Evolutionary conservation across 2,797 vertebrate species (phyloP), one percentile per base, ranked within the genome.

Genomic region (Chelmon rostratus): DNA sequence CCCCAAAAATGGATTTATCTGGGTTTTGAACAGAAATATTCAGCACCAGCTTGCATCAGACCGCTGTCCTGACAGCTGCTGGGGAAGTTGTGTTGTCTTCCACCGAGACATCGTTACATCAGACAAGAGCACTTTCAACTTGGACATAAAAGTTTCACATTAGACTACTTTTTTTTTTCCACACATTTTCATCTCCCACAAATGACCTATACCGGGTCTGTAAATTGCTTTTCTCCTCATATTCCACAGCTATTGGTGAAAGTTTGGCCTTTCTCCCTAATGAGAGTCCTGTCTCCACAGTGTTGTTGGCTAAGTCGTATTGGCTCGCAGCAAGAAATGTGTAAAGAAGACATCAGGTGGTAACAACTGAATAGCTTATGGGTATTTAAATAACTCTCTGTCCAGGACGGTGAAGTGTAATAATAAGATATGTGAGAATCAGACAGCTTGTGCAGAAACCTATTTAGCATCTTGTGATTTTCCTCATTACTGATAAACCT

Each of bases 21-120:
- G 52, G 5, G 68, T 70, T 87, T 66, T 70, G 21, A 47, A 59
- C 23, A 74, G 78, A 85, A 83, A 74, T 72, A 75, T 82, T 73
- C 56, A 61, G 37, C 81, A 54, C 44, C 35, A 21, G 31, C 47
- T 92, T 90, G 84, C 86, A 53, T 90, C 86, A 90, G 49, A 56
- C 59, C 15, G 28, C 63, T 76, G 70, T 82, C 73, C 72, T 79
- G 78, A 75, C 74, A 73, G 78, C 72, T 73, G 65, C 69, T 4
- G 38, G 73, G 58, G 40, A 81, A 72, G 59, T 53, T 78, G 38
- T 62, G 59, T 54, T 50, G 73, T 83, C 79, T 78, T 78, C 75
- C 42, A 71, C 19, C 63, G 69, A 86, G 69, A 52, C 73, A 19
- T 18, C 21, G 69, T 89, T 90, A 89, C 84, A 81, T 87, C 79